These are phyloP conservation scores for Resseliella maxima DNA, from an alignment of 2,888 invertebrate genomes.

Conservation along the genomic window DNA sequence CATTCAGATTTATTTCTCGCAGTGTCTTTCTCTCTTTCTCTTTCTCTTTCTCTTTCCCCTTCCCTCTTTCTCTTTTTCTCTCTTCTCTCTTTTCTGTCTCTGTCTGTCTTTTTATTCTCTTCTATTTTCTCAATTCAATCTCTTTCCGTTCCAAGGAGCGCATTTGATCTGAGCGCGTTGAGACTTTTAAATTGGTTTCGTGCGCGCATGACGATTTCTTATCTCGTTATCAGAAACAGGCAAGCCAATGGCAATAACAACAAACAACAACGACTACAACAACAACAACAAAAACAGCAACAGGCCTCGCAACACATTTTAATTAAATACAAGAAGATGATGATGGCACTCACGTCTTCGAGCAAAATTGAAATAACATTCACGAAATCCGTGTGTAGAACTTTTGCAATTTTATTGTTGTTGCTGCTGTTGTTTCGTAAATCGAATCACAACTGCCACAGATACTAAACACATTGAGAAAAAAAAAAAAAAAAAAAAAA, in stretches of 20 bases:
- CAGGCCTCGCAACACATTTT: background rate
- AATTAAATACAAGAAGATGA: slow-evolving; percentile 51
- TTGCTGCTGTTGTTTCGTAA: background rate
- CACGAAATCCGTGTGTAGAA: background rate
- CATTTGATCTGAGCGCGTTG: background rate
- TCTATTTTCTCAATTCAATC: background rate
- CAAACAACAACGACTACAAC: background rate
- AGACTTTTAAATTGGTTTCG: slow-evolving; percentile 36
- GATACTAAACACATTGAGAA: background rate
- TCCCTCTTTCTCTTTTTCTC: background rate
- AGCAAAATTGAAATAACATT: slow-evolving; percentile 28
- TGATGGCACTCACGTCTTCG: slow-evolving; percentile 25
- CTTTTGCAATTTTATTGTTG: background rate
- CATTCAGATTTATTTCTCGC: slow-evolving; percentile 27
- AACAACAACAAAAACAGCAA: background rate
- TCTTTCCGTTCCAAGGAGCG: too few relatives aligned
- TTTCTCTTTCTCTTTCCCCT: background rate
- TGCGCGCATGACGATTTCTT: slow-evolving; percentile 20
- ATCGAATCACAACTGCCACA: background rate
- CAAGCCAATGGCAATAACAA: background rate
- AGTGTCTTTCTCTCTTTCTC: background rate
- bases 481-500: background rate
- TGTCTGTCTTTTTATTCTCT: background rate
- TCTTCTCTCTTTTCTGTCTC: background rate
- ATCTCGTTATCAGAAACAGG: slow-evolving; percentile 20